phyloP scores from a whole-genome alignment of 2,113 vertebrate species.

The Lota lota region DNA sequence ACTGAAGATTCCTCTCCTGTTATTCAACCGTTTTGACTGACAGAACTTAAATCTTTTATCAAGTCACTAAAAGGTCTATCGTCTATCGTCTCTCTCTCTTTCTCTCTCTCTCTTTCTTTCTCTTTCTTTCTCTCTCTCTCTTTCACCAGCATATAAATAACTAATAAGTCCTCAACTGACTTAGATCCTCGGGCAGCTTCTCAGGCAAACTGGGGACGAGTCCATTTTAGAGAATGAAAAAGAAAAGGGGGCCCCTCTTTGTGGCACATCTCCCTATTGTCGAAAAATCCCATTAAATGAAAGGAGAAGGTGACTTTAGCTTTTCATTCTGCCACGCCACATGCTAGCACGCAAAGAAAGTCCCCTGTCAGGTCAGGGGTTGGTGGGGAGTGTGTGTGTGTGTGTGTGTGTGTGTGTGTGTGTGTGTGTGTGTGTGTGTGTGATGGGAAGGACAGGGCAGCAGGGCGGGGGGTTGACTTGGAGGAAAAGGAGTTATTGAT shows the following conservation, averaged over 20 bases:
- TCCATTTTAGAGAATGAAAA: constrained; percentile 63
- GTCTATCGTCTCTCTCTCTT: too few species aligned
- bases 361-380: constrained; percentile 56
- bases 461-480: constrained; percentile 12
- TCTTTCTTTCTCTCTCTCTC: neutral
- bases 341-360: constrained; percentile 44
- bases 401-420: too few species aligned
- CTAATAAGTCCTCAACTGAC: constrained; percentile 41
- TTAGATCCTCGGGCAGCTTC: constrained; percentile 19
- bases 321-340: constrained; percentile 65
- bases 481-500: constrained; percentile 62
- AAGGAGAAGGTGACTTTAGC: constrained; percentile 73
- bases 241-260: constrained; percentile 52
- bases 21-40: neutral
- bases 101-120: neutral
- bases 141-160: constrained; percentile 35
- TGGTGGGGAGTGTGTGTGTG: constrained; percentile 11
- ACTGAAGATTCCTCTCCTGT: neutral
- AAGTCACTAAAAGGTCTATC: neutral
- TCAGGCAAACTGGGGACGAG: neutral
- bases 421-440: too few species aligned
- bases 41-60: neutral
- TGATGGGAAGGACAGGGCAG: neutral
- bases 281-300: constrained; percentile 68
- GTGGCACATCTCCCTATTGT: constrained; percentile 59